These are phyloP conservation scores for Drosophila dives DNA, from an alignment of 2,888 invertebrate genomes.

Conservation along the genomic window DNA sequence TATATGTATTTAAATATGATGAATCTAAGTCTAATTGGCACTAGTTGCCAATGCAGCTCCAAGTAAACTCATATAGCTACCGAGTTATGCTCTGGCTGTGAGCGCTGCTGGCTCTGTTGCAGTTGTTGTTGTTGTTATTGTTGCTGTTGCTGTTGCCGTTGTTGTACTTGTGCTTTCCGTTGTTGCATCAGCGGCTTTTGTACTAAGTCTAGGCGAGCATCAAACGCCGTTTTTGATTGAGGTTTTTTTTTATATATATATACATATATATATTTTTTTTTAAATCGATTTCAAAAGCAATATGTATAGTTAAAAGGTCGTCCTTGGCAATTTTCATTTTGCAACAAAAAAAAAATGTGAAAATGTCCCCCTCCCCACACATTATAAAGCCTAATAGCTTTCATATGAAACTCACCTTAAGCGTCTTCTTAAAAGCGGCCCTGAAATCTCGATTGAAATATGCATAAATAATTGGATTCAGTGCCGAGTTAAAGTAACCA, in stretches of 20 bases:
- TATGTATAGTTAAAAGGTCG: slow-evolving; percentile 48
- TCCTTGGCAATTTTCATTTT: slow-evolving; percentile 21
- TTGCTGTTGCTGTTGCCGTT: slow-evolving; percentile 25
- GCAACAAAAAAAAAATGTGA: slow-evolving; percentile 12
- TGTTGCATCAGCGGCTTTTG: slow-evolving; percentile 46
- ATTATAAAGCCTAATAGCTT: slow-evolving; percentile 12
- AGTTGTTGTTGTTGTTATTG: slow-evolving; percentile 36
- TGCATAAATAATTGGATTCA: slow-evolving; percentile 98
- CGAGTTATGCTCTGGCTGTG: slow-evolving; percentile 44
- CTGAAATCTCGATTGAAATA: slow-evolving; percentile 99
- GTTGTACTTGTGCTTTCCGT: slow-evolving; percentile 34
- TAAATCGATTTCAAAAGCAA: slow-evolving; percentile 36
- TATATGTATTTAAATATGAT: slow-evolving; percentile 28
- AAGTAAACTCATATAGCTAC: slow-evolving; percentile 60
- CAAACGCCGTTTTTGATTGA: slow-evolving; percentile 31
- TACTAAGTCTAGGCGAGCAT: slow-evolving; percentile 64
- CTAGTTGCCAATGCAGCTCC: slow-evolving; percentile 60
- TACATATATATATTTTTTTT: slow-evolving; percentile 1
- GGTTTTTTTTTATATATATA: not conserved
- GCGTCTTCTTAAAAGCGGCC: slow-evolving; percentile 95
- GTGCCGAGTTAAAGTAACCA: slow-evolving; percentile 98
- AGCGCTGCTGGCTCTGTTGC: slow-evolving; percentile 33
- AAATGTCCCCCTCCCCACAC: slow-evolving; percentile 2
- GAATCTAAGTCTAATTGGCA: slow-evolving; percentile 41
- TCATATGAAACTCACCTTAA: slow-evolving; percentile 85